Base-by-base conservation (phyloP, 2,888 invertebrate species). In the Nemotelus pantherinus region DNA sequence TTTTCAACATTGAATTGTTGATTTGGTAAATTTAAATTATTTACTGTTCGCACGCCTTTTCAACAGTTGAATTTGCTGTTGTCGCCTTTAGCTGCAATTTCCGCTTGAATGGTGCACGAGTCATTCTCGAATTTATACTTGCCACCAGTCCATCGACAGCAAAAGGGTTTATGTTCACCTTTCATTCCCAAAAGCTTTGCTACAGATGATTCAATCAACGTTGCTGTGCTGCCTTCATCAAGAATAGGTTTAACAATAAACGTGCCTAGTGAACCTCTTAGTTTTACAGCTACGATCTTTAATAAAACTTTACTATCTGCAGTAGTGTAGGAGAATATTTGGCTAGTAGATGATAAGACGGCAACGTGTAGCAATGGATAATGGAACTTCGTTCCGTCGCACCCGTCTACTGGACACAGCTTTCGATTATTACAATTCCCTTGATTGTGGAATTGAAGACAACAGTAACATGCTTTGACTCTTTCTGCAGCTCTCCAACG, bases 401-500 rank as follows among this genome's bases (percentile, higher is more conserved):
- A 64, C 41, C 64, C 64, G 44, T 64, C 41, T 10, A 64, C 1
- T 43, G 39, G 39, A 25, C 64, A 64, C 10, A 41, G 64, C 41
- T n/a, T 9, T 43, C 41, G 10, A 64, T 9, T 64, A 10, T n/a
- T 64, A 25, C 64, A 64, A 41, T 41, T 64, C 41, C 43, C 43
- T 39, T 3, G 43, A 25, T 25, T 25, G 1, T 64, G 64, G 41
- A 3, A 43, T 9, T 10, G 41, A 25, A 64, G 25, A n/a, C 64
- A 64, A 6, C 64, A 43, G 44, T 64, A 64, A 25, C 64, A 64
- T 7, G 41, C 41, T 25, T 25, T 25, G n/a, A 10, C 10, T 1
- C 41, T 64, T n/a, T 64, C 64, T 25, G 64, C 64, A n/a, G 41
- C 10, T 64, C 41, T 64, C 25, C 64, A 64, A 4, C 64, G 41